These are phyloP conservation scores for Drosophila recens DNA, from an alignment of 2,888 invertebrate species.

Conservation along the genomic window DNA sequence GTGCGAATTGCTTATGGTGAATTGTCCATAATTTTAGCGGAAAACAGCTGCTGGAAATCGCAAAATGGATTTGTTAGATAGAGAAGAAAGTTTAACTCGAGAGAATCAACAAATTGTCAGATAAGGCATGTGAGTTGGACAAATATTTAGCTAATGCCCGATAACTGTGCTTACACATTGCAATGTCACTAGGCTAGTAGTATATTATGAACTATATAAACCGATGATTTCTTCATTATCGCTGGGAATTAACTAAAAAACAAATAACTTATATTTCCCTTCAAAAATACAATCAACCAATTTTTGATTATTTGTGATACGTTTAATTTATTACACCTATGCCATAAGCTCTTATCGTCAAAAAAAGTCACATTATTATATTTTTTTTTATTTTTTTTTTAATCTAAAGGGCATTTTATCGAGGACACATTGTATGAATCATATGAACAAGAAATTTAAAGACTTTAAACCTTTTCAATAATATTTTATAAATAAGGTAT, in stretches of 20 bases:
- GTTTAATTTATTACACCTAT: constrained; percentile 19
- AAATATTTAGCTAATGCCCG: constrained; percentile 49
- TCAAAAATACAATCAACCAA: constrained; percentile 21
- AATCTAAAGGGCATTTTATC: constrained; percentile 30
- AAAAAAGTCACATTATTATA: constrained; percentile 20
- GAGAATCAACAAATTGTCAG: constrained; percentile 1
- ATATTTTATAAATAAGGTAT: constrained; percentile 1
- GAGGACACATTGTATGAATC: constrained; percentile 23
- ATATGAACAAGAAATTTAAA: background rate
- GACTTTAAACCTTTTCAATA: background rate
- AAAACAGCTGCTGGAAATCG: constrained; percentile 34
- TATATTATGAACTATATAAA: background rate
- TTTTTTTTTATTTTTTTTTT: constrained; percentile 17
- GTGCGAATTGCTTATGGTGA: constrained; percentile 25
- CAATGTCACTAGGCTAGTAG: constrained; percentile 23
- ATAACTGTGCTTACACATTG: constrained; percentile 28
- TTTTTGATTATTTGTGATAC: constrained; percentile 38
- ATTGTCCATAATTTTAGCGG: constrained; percentile 29
- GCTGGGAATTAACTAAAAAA: background rate
- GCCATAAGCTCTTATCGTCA: constrained; percentile 29
- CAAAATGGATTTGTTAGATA: constrained; percentile 32
- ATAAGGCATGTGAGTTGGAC: constrained; percentile 31
- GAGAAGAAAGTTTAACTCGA: constrained; percentile 1
- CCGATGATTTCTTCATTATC: constrained; percentile 2
- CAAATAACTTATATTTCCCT: background rate